A percentile compares a stretch with the other conserved stretches of the same genome.
phyloP scores from a whole-genome alignment of 1,140 invertebrate species.

The Ladona fulva region DNA sequence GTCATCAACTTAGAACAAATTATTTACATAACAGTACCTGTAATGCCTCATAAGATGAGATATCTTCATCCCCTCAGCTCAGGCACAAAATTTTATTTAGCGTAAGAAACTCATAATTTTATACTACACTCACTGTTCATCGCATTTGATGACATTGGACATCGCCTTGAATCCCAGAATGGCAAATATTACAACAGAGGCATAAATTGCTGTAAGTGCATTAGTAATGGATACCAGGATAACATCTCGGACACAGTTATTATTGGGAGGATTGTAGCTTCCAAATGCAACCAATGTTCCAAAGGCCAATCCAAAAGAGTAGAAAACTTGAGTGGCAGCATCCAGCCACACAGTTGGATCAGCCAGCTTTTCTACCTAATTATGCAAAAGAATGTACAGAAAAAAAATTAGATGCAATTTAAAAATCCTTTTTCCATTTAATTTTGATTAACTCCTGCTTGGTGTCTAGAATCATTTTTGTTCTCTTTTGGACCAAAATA shows the following conservation, averaged over 20 bases:
- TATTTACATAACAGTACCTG: neutral
- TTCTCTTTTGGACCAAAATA: no score
- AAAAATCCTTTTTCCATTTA: no score
- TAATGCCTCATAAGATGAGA: neutral
- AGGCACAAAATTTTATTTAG: neutral
- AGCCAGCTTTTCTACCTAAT: conserved; percentile 64
- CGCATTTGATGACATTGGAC: conserved; percentile 68
- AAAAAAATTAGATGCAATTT: no score
- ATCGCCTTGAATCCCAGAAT: conserved; percentile 81
- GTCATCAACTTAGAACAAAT: no score
- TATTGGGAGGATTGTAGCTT: conserved; percentile 81
- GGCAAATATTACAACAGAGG: conserved; percentile 83
- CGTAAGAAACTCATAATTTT: neutral
- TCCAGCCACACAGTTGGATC: conserved; percentile 84
- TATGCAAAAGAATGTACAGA: no score
- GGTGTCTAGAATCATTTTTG: no score
- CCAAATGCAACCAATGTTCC: conserved; percentile 86
- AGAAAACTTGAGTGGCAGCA: conserved; percentile 92
- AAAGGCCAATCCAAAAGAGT: conserved; percentile 87
- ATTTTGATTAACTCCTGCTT: no score
- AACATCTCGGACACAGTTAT: conserved; percentile 84
- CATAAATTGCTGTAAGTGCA: conserved; percentile 86
- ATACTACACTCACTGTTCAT: conserved; percentile 51
- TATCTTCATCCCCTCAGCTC: neutral
- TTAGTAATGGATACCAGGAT: conserved; percentile 83